phyloP scores from a whole-genome alignment of 2,797 vertebrate species.

The Hypotaenidia philippensis region DNA sequence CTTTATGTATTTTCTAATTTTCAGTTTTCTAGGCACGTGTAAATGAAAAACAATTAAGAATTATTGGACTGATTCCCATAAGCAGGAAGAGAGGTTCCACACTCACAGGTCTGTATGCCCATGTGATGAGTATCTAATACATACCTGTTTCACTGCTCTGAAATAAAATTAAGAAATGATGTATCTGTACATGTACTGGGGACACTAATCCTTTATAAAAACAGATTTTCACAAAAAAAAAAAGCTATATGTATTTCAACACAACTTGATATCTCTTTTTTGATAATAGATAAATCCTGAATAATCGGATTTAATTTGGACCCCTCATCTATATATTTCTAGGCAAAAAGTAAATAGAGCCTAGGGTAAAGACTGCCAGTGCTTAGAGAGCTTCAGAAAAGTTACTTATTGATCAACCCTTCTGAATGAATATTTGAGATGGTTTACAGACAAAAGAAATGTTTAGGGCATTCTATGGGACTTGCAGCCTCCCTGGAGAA shows the following conservation, averaged over 20 bases:
- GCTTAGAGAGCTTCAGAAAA: not conserved
- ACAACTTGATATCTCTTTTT: not conserved
- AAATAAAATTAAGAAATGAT: not conserved
- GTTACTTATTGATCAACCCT: not conserved
- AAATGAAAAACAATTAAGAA: not conserved
- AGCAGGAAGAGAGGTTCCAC: not conserved
- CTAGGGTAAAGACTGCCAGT: not conserved
- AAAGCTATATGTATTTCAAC: not conserved
- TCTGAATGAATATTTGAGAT: not conserved
- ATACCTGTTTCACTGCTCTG: not conserved
- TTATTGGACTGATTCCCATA: not conserved
- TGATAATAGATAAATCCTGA: not conserved
- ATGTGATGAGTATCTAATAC: not conserved
- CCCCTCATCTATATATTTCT: not conserved
- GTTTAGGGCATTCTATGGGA: not conserved
- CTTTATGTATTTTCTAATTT: not conserved
- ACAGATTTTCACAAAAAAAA: not conserved
- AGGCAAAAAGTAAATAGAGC: not conserved
- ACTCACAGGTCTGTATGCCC: not conserved
- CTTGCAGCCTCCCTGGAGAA: not conserved
- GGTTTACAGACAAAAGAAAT: not conserved
- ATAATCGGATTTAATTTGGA: not conserved
- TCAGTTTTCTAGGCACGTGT: not conserved
- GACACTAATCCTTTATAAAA: not conserved
- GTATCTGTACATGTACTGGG: not conserved